phyloP scores from a whole-genome alignment of 64 coral and sea anemone genomes.

The Actinia equina region DNA sequence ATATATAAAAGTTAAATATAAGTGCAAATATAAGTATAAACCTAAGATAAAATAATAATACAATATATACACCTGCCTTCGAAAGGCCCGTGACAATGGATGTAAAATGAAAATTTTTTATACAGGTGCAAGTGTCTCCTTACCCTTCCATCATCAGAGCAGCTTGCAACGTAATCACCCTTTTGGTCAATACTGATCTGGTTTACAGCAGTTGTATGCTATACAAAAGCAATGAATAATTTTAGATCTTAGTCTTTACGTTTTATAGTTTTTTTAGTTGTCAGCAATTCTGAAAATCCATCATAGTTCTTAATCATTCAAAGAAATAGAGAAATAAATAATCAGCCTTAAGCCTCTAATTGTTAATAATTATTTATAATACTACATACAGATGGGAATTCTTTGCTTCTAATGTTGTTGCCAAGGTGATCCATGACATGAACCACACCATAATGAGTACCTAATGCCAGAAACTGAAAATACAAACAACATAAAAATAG shows the following conservation, averaged over 20 bases:
- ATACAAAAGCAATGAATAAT: not conserved
- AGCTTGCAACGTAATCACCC: conserved; percentile 97
- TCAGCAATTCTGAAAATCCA: not conserved
- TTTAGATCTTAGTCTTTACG: not conserved
- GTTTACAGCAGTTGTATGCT: conserved; percentile 98
- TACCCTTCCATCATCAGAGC: conserved; percentile 97
- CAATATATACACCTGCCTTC: no score
- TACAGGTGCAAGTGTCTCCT: not conserved
- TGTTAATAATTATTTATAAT: no score
- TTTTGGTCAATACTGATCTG: conserved; percentile 94
- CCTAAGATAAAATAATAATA: no score
- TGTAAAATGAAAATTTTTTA: no score
- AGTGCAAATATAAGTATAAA: no score
- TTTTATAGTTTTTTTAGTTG: not conserved
- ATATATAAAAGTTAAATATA: no score
- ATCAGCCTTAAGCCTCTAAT: no score
- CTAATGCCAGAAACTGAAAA: conserved; percentile 92
- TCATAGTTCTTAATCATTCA: not conserved
- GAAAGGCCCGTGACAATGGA: no score
- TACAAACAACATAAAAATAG: not conserved
- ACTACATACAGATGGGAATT: conserved; percentile 92
- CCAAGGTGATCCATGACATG: conserved; percentile 96
- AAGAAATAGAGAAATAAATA: no score
- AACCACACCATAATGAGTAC: conserved; percentile 96
- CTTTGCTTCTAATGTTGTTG: conserved; percentile 91